Evolutionary conservation across 2,113 vertebrate genomes (phyloP), one percentile per base, ranked within the genome.

Genomic region (Rallus limicola): DNA sequence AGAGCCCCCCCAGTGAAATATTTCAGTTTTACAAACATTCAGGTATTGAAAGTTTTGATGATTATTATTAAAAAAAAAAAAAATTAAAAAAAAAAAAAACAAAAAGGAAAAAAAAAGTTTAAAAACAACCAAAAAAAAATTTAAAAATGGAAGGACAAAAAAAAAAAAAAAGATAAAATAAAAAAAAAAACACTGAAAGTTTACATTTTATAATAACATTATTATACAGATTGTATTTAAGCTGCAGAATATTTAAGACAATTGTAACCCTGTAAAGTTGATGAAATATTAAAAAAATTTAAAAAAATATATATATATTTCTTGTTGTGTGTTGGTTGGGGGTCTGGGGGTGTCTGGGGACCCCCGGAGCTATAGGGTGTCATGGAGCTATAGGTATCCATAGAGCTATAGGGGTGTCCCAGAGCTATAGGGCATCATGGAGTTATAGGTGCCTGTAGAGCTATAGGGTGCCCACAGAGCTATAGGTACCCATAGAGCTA

Each of bases 171-270:
- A 28, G 16, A 6, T 36, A 29, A 21, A 86, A 88, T 50, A 31
- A 16, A 96, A 97, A 96, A 97, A 97, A 97, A 98, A 98, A 96
- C 97, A 98, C 98, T 98, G 97, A 98, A 98, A 98, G 98, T 98
- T 98, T 98, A 98, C 97, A 98, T 98, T 98, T 98, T 98, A 98
- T 98, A 98, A 97, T 97, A 98, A 98, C 98, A 97, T 98, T 98
- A 98, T 98, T 98, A 98, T 98, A 94, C 98, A 98, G 97, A 98
- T 98, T 98, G 98, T 98, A 98, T 98, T 98, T 98, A 98, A 98
- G 97, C 98, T 96, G 96, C 97, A 98, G 97, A 98, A 98, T 98
- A 98, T 98, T 98, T 98, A 98, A 98, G 95, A 97, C 97, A 94
- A 97, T 98, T 98, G 98, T 98, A 98, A 98, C 97, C 97, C 93